Evolutionary conservation across 2,888 invertebrate genomes (phyloP).

Genomic region (Hydrotaea diabolus): DNA sequence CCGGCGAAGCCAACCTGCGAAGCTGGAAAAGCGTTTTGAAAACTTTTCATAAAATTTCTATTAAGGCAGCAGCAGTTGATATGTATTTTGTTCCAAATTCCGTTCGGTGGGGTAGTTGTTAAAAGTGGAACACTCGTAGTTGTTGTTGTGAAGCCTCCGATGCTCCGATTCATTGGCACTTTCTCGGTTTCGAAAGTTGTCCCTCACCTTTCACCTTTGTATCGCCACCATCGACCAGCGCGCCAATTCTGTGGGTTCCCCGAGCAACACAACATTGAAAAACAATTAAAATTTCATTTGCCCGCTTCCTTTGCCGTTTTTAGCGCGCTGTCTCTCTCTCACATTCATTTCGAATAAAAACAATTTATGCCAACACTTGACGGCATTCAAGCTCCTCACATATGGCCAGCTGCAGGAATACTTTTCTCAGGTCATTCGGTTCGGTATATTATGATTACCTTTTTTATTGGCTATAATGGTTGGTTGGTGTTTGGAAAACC

Average conservation of each 20-base stretch:
- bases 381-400: slow-evolving; percentile 24
- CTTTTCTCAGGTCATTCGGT: slow-evolving; percentile 52
- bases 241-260: neutral
- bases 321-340: too few relatives aligned
- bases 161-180: too few relatives aligned
- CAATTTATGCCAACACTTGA: slow-evolving; percentile 57
- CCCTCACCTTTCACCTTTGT: neutral
- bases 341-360: slow-evolving; percentile 27
- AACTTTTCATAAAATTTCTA: too few relatives aligned
- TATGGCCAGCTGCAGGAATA: slow-evolving; percentile 44
- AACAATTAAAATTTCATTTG: slow-evolving; percentile 47
- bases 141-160: too few relatives aligned
- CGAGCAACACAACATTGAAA: slow-evolving; percentile 31
- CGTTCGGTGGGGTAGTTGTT: too few relatives aligned
- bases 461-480: slow-evolving; percentile 54
- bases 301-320: neutral
- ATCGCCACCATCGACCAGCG: neutral
- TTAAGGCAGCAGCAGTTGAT: too few relatives aligned
- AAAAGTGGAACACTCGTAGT: too few relatives aligned
- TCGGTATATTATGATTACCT: slow-evolving; percentile 11
- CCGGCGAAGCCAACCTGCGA: too few relatives aligned
- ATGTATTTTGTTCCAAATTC: too few relatives aligned
- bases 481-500: slow-evolving; percentile 44
- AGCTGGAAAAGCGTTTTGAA: too few relatives aligned
- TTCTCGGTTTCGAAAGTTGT: neutral